Conservation (phyloP, 2,797 vertebrate species). For the Hipposideros larvatus region DNA sequence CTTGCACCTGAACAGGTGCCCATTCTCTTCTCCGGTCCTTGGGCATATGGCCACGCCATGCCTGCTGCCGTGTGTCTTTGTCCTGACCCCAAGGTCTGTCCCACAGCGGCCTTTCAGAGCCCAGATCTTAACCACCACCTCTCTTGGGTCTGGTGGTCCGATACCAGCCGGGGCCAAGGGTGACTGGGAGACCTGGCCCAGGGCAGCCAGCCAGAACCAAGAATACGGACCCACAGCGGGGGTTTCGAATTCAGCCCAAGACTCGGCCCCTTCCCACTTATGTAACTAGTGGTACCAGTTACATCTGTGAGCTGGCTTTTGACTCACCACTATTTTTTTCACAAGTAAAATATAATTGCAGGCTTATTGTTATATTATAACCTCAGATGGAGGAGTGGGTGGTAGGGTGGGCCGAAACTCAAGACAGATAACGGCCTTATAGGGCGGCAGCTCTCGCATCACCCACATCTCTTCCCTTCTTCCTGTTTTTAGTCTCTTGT, state of each 20-base stretch:
- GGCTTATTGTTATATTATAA: slow-evolving; percentile 77
- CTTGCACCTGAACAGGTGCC: not conserved
- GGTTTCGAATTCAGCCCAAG: not conserved
- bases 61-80: not conserved
- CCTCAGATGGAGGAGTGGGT: slow-evolving; percentile 76
- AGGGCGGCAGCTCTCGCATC: slow-evolving; percentile 30
- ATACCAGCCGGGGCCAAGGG: not conserved
- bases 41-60: fast-evolving
- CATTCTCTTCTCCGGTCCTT: not conserved
- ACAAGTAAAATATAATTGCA: slow-evolving; percentile 82
- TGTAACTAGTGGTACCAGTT: not conserved
- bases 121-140: not conserved
- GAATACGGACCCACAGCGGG: fast-evolving
- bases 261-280: not conserved
- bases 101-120: not conserved
- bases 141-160: not conserved
- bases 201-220: not conserved
- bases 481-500: slow-evolving; percentile 56
- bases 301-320: slow-evolving; percentile 74
- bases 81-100: not conserved
- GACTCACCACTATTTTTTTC: slow-evolving; percentile 68
- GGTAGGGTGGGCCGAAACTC: slow-evolving; percentile 74
- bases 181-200: not conserved
- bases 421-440: slow-evolving; percentile 72
- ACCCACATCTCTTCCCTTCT: slow-evolving; percentile 65